Base-by-base conservation (phyloP, 2,888 invertebrate species). In the Nephrotoma guestfalica region DNA sequence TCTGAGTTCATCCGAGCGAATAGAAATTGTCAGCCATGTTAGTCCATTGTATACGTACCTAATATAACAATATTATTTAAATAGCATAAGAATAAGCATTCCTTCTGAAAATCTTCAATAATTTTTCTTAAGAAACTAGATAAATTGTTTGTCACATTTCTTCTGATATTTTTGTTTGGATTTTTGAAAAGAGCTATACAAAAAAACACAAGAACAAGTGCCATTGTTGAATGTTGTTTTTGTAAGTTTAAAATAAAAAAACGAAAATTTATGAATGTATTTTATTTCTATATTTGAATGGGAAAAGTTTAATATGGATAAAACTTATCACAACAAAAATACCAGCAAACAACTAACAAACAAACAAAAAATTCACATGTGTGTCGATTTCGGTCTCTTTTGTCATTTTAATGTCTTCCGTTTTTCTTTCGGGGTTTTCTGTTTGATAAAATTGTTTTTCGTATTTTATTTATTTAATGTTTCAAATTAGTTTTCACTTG, bases 231-330 rank as follows among this genome's bases (percentile, higher is more conserved):
- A 30, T 71, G 5, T 71, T 71, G 71, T 71, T 71, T 7, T 71
- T 57, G 51, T 15, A 57, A 57, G 6, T 57, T 71, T 71, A 71
- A 71, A 71, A 71, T 71, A 71, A 30, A 71, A 71, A 18, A 57
- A 51, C 11, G n/a, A 51, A 51, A 47, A 13, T 13, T 15, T 51
- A 51, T 51, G 15, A 15, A 15, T 51, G 15, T 51, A 15, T 51
- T 18, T 51, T 51, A 51, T 51, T 15, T 15, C 0, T 84, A n/a
- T 41, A 84, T 84, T 84, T 84, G 84, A 84, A 84, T 84, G 84
- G 41, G 84, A 84, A 84, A 84, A 84, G n/a, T 84, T 84, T 84
- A 84, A 41, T 84, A 84, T 42, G 15, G n/a, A 84, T 84, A 84
- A 84, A 84, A 84, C 41, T 84, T 84, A 84, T 84, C 71, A 71